Evolutionary conservation across 2,113 vertebrate species (phyloP).

Genomic region (Lagopus leucura): DNA sequence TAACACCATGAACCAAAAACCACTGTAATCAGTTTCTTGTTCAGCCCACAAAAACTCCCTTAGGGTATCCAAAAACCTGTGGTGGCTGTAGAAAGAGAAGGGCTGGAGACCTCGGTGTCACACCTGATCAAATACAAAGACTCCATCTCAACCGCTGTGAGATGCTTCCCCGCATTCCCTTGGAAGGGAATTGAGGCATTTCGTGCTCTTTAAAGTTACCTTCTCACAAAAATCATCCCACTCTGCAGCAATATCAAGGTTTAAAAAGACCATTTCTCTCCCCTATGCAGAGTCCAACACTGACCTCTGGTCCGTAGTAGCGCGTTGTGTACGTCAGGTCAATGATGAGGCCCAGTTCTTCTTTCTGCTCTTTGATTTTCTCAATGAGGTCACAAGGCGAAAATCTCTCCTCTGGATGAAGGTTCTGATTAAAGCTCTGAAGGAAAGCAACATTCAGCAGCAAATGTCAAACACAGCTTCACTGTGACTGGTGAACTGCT

Average conservation of each 20-base stretch:
- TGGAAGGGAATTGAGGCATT: accelerated
- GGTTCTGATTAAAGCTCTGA: slow-evolving; percentile 78
- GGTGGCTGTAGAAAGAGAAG: background rate
- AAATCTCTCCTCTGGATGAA: slow-evolving; percentile 77
- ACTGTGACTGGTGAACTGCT: accelerated
- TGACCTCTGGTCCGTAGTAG: slow-evolving; percentile 86
- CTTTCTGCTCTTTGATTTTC: slow-evolving; percentile 74
- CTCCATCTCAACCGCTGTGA: accelerated
- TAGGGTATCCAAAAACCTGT: background rate
- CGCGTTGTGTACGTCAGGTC: slow-evolving; percentile 89
- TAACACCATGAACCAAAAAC: background rate
- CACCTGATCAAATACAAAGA: accelerated
- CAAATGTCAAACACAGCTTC: accelerated
- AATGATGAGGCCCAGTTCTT: slow-evolving; percentile 88
- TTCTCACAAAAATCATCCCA: background rate
- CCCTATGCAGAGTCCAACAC: accelerated
- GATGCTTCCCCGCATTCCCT: accelerated
- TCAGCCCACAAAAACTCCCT: background rate
- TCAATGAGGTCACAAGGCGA: slow-evolving; percentile 84
- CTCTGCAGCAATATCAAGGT: background rate
- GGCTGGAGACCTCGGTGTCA: accelerated
- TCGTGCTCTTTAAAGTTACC: accelerated
- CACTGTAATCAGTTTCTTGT: background rate
- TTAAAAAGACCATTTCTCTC: background rate
- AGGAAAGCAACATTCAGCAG: accelerated